These are phyloP conservation scores for Heliconius sara DNA, from an alignment of 2,888 invertebrate species.

Conservation along the genomic window DNA sequence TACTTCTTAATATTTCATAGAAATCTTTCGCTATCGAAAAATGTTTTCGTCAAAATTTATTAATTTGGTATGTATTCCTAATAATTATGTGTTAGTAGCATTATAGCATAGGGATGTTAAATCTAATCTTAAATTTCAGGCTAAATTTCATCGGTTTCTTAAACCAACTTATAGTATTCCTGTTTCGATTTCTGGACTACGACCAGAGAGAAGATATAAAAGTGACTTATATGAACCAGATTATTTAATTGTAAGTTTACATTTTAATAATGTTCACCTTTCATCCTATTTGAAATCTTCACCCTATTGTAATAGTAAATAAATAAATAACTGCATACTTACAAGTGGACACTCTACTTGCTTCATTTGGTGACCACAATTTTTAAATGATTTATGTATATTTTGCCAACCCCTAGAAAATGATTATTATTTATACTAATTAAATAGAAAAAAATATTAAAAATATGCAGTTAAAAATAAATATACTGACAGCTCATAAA, in stretches of 20 bases:
- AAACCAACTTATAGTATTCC: slow-evolving; percentile 43
- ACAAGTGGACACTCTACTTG: not conserved
- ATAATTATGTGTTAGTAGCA: slow-evolving; percentile 1
- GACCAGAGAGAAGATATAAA: slow-evolving; percentile 61
- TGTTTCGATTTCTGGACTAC: slow-evolving; percentile 40
- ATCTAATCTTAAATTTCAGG: slow-evolving; percentile 55
- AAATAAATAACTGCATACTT: not conserved
- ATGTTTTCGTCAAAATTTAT: slow-evolving; percentile 57
- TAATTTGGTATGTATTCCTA: slow-evolving; percentile 51
- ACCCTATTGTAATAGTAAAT: no score
- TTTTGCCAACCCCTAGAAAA: not conserved
- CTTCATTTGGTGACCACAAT: not conserved
- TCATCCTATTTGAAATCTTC: no score
- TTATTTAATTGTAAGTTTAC: slow-evolving; percentile 87
- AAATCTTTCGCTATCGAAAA: not conserved
- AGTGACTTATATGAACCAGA: slow-evolving; percentile 87
- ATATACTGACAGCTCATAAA: not conserved
- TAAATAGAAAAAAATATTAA: not conserved
- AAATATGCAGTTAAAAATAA: not conserved
- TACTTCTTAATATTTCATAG: not conserved
- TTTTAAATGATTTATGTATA: not conserved
- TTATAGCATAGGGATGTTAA: slow-evolving; percentile 4
- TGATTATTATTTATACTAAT: not conserved
- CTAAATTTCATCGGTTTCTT: slow-evolving; percentile 53
- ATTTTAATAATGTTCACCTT: not conserved